Evolutionary conservation across 2,888 invertebrate genomes (phyloP).

Genomic region (Hypolimnas misippus): DNA sequence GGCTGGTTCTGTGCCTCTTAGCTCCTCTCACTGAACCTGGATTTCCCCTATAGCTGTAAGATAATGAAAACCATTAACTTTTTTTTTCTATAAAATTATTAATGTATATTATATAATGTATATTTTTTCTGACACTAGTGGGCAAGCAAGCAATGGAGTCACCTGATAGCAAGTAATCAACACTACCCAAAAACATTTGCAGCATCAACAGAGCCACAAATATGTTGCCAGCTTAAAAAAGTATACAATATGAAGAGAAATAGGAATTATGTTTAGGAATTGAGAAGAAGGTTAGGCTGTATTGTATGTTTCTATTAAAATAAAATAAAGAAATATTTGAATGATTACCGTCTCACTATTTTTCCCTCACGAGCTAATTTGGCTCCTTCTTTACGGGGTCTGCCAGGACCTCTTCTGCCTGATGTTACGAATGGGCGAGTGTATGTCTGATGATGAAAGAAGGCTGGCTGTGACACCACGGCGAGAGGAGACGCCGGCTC

Average conservation of each 20-base stretch:
- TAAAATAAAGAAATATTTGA: background rate
- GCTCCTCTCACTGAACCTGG: slow-evolving; percentile 80
- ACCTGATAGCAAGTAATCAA: no score
- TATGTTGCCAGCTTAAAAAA: no score
- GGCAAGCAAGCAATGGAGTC: no score
- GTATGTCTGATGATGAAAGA: slow-evolving; percentile 76
- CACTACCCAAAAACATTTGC: no score
- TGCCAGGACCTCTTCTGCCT: slow-evolving; percentile 89
- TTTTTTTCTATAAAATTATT: background rate
- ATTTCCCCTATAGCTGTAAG: slow-evolving; percentile 66
- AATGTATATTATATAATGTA: background rate
- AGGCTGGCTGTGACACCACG: slow-evolving; percentile 64
- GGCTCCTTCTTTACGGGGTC: slow-evolving; percentile 90
- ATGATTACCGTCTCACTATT: slow-evolving; percentile 74
- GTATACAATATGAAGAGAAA: no score
- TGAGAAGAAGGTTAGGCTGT: no score
- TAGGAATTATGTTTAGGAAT: no score
- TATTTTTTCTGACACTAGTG: no score
- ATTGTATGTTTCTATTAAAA: no score
- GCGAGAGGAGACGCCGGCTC: slow-evolving; percentile 86
- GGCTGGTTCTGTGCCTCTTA: slow-evolving; percentile 76
- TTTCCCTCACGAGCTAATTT: slow-evolving; percentile 78
- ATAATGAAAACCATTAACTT: background rate
- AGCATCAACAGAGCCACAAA: no score
- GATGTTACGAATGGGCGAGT: slow-evolving; percentile 77